These are phyloP conservation scores for Lissonota sp. DNA, from an alignment of 2,888 invertebrate genomes.

Conservation along the genomic window DNA sequence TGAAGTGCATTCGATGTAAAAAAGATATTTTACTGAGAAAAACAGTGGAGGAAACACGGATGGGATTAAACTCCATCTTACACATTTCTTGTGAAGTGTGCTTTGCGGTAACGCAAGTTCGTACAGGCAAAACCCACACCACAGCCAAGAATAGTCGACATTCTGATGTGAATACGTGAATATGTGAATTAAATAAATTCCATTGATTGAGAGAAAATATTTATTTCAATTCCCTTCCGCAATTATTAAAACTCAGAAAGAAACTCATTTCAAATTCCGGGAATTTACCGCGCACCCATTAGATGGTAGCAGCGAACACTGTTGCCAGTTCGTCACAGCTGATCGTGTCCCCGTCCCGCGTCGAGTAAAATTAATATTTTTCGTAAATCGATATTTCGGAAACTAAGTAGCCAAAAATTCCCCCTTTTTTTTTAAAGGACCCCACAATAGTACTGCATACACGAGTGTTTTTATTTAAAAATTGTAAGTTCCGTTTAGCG, in stretches of 20 bases:
- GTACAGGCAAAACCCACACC: not conserved
- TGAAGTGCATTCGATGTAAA: slow-evolving; percentile 26
- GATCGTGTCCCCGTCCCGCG: slow-evolving; percentile 1
- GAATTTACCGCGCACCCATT: slow-evolving; percentile 23
- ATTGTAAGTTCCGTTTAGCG: slow-evolving; percentile 35
- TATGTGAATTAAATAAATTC: slow-evolving; percentile 24
- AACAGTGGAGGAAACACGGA: slow-evolving; percentile 15
- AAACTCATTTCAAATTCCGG: not conserved
- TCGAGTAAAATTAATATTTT: slow-evolving; percentile 17
- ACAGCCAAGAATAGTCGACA: too few relatives aligned
- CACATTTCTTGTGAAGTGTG: slow-evolving; percentile 28
- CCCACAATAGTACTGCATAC: slow-evolving; percentile 26
- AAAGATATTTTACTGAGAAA: slow-evolving; percentile 17
- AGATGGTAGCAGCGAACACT: slow-evolving; percentile 10
- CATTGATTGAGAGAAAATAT: not conserved
- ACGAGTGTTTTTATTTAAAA: slow-evolving; percentile 29
- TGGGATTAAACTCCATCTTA: slow-evolving; percentile 21
- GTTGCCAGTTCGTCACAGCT: slow-evolving; percentile 45
- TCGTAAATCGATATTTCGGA: slow-evolving; percentile 28
- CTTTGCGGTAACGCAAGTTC: slow-evolving; percentile 18
- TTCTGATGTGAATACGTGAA: not conserved
- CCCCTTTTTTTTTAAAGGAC: slow-evolving; percentile 15
- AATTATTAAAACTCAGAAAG: slow-evolving; percentile 5
- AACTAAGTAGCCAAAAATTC: slow-evolving; percentile 20
- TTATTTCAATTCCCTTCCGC: slow-evolving; percentile 1